Base-by-base conservation (phyloP, 30 jellyfish, hydroid and myxozoan species). In the Pseudorhiza aurosa region DNA sequence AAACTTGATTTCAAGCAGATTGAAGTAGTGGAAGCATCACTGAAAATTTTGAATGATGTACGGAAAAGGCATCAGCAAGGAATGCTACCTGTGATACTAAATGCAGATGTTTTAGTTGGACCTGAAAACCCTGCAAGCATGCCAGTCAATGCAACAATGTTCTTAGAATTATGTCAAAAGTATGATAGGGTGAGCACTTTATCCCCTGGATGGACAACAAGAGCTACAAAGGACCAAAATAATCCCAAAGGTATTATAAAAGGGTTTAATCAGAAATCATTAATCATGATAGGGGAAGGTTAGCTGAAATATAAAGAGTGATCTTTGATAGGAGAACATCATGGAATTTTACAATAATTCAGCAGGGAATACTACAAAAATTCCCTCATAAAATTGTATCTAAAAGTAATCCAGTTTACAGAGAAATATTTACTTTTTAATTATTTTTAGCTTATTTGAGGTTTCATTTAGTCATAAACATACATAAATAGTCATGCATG, bases 121-220 rank as follows among this genome's bases (percentile, higher is more conserved):
- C 99, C 99, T 1, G 85, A 87, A 31, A 73, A 82, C 22, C 88
- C 93, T n/a, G 32, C 28, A n/a, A 10, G 77, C 3, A 30, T 62
- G 26, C 99, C 99, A 31, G 84, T 93, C 18, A 77, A 87, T 82
- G 93, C 93, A 25, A 74, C 39, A 12, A 42, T 10, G 11, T 93
- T 85, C 37, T 24, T 86, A 15, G 69, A 46, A 21, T 18, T 77
- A 21, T 72, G 91, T 37, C 49, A n/a, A 18, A 22, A 43, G 46
- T 72, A 49, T 29, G 57, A 45, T 25, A 46, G 36, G 1, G 37
- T 45, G 22, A 84, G 77, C 12, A 60, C 75, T 1, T 60, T 93
- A 15, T 93, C 99, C 25, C 91, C 87, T 37, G 99, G 99, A 2
- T 93, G 99, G 99, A 93, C 99, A 15, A 85, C 97, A 12, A 46